Base-by-base conservation (phyloP, 2,797 vertebrate species). In the Lemur catta region DNA sequence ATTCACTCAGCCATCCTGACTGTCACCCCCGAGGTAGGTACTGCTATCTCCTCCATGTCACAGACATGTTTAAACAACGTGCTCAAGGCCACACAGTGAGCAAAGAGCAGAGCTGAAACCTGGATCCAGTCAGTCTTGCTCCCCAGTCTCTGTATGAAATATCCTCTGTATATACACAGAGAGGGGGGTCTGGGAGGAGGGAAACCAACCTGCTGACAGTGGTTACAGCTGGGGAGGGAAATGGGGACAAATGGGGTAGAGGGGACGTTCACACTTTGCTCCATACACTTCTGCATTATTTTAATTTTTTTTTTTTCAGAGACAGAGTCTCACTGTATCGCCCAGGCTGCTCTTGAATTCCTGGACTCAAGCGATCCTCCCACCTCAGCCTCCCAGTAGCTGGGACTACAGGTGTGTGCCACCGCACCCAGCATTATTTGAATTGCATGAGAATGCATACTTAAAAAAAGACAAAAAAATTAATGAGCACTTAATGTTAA, bases 191-290 rank as follows among this genome's bases (percentile, higher is more conserved):
- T 82, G 20, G 46, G 46, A 72, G 46, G 20, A 30, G 18, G 35
- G 10, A 55, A 65, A 63, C 50, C 33, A n/a, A 35, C 55, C 24
- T 75, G 43, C 24, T 48, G 75, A 33, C 10, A 1, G 1, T 18
- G 57, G 35, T 38, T 35, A 55, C 17, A 0, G 30, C 7, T 24
- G 41, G 35, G 57, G 28, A 84, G 38, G 57, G 41, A 20, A 33
- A n/a, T 1, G 1, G 26, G 38, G 30, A 1, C 6, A 3, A 9
- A 15, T 0, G 6, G 10, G n/a, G 33, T 3, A 2, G 13, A 20
- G 26, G 63, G 26, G 35, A 61, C 1, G 4, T 2, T n/a, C 13
- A 28, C 7, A 1, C 46, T 65, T 41, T 52, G 69, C 33, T 52
- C 7, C 0, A 0, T 6, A 4, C 24, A 43, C 30, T 85, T 65